Evolutionary conservation across 2,888 invertebrate genomes (phyloP).

Genomic region (Caenorhabditis sp.): DNA sequence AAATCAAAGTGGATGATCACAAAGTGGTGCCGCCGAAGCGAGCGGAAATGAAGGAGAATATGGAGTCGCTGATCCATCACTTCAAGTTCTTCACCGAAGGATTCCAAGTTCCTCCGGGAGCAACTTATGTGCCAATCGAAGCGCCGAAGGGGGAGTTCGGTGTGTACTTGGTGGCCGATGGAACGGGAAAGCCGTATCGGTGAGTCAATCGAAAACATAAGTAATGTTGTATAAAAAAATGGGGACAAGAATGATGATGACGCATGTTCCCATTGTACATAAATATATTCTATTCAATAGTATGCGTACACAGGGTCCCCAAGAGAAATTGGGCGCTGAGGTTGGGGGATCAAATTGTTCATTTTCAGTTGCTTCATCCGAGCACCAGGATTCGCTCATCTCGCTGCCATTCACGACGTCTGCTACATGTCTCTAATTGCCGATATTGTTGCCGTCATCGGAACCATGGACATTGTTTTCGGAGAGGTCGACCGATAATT

Average conservation of each 20-base stretch:
- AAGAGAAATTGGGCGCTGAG: no score
- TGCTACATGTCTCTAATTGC: slow-evolving; percentile 92
- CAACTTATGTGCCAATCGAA: slow-evolving; percentile 96
- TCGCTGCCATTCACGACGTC: slow-evolving; percentile 89
- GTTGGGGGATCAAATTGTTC: no score
- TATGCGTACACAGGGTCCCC: no score
- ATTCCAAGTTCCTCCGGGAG: slow-evolving; percentile 94
- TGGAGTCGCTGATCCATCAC: slow-evolving; percentile 98
- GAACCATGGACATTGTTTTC: slow-evolving; percentile 83
- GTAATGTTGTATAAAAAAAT: slow-evolving; percentile 24
- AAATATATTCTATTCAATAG: no score
- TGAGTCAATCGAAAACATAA: slow-evolving; percentile 20
- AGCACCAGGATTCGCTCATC: slow-evolving; percentile 81
- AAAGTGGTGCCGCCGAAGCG: slow-evolving; percentile 93
- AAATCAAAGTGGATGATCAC: slow-evolving; percentile 86
- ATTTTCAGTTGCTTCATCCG: slow-evolving; percentile 81
- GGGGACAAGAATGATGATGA: not conserved
- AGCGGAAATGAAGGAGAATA: slow-evolving; percentile 92
- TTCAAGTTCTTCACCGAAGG: slow-evolving; percentile 98
- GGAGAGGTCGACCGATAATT: slow-evolving; percentile 81
- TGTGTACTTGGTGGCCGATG: slow-evolving; percentile 95
- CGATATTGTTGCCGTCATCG: slow-evolving; percentile 97
- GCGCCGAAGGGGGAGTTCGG: slow-evolving; percentile 97
- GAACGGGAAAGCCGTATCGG: slow-evolving; percentile 93
- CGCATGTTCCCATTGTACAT: not conserved